A percentile compares a stretch with the other conserved stretches of the same genome.
phyloP scores from a whole-genome alignment of 1,140 invertebrate species.

The Pectinophora gossypiella region DNA sequence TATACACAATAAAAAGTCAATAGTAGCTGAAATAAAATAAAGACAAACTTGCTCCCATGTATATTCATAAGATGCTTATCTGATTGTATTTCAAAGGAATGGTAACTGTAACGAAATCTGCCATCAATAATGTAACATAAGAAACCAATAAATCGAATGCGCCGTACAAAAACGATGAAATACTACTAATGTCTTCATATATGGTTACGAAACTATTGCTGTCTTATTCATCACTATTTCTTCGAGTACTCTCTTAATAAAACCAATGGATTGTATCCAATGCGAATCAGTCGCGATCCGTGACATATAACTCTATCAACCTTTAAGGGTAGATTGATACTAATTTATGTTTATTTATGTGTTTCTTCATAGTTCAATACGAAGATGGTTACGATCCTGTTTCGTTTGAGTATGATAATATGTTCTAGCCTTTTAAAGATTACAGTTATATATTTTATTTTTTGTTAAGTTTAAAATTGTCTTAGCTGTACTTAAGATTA shows the following conservation, averaged over 20 bases:
- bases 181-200: slow-evolving; percentile 1
- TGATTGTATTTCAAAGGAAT: no score
- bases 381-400: no score
- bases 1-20: no score
- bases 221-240: slow-evolving; percentile 25
- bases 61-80: no score
- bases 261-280: slow-evolving; percentile 34
- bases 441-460: no score
- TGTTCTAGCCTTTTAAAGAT: neutral
- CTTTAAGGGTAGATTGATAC: slow-evolving; percentile 14
- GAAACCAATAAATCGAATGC: neutral
- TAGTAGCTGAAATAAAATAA: no score
- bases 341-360: slow-evolving; percentile 45
- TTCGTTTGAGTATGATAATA: neutral
- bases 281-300: slow-evolving; percentile 31
- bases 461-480: no score
- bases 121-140: neutral
- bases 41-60: no score
- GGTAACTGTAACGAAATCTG: neutral
- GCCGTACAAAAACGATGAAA: neutral
- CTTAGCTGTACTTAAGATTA: no score
- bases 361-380: slow-evolving; percentile 12
- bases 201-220: slow-evolving; percentile 15
- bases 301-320: slow-evolving; percentile 45
- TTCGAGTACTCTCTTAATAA: slow-evolving; percentile 23